Conservation (phyloP, 2,888 invertebrate species). For the Trichogramma dendrolimi region DNA sequence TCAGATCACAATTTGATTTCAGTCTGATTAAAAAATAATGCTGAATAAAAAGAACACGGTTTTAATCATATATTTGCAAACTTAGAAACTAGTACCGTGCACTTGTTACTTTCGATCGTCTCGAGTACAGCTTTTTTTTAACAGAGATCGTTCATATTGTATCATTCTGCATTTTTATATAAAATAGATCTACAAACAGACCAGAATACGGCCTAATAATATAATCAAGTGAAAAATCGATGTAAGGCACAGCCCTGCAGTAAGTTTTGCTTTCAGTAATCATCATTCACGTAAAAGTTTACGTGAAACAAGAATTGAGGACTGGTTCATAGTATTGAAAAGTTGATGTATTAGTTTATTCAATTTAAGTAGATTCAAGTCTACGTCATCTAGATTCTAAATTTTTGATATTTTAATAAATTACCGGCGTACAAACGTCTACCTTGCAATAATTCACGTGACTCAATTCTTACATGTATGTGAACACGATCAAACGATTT, state of each 20-base stretch:
- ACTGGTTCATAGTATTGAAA: slow-evolving; percentile 26
- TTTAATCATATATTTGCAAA: slow-evolving; percentile 36
- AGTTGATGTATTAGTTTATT: background rate
- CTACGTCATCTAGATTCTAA: too few species aligned
- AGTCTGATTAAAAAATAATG: slow-evolving; percentile 34
- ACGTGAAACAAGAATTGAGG: slow-evolving; percentile 20
- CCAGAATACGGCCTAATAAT: slow-evolving; percentile 24
- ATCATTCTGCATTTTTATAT: slow-evolving; percentile 27
- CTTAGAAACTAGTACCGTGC: slow-evolving; percentile 28
- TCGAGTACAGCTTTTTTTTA: slow-evolving; percentile 24
- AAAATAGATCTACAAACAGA: slow-evolving; percentile 28
- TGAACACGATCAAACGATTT: background rate
- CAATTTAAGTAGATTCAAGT: too few species aligned
- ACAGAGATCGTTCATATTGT: slow-evolving; percentile 33
- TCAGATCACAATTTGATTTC: slow-evolving; percentile 35
- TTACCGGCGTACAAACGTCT: too few species aligned
- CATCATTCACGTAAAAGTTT: background rate
- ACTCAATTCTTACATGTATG: background rate
- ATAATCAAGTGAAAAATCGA: slow-evolving; percentile 20
- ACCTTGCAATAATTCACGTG: slow-evolving; percentile 21
- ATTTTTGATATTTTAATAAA: too few species aligned
- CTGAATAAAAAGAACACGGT: slow-evolving; percentile 18
- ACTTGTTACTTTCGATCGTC: slow-evolving; percentile 11
- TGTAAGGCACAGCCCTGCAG: slow-evolving; percentile 32
- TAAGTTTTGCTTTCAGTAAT: slow-evolving; percentile 23